phyloP scores from a whole-genome alignment of 2,797 vertebrate species.

The Sphenodon punctatus region DNA sequence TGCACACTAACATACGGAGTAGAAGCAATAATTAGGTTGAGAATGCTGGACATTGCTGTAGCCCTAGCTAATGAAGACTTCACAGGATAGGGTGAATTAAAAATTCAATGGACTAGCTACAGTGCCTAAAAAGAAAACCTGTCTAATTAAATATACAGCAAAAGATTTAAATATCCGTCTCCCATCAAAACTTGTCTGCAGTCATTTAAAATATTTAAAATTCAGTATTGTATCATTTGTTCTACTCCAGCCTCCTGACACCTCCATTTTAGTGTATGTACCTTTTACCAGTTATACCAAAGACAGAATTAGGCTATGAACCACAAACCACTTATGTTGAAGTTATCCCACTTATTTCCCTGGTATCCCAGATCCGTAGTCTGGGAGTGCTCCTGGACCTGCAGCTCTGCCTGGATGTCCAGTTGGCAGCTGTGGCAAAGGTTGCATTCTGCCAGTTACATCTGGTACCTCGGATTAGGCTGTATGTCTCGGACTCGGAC shows the following conservation, averaged over 20 bases:
- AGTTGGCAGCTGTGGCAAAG: no score
- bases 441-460: no score
- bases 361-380: no score
- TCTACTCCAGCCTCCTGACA: conserved; percentile 18
- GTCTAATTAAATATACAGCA: conserved; percentile 31
- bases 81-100: rapidly evolving
- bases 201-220: conserved; percentile 34
- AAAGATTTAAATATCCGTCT: conserved; percentile 19
- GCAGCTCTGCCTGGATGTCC: no score
- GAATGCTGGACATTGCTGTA: neutral
- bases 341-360: no score
- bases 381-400: no score
- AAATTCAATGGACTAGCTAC: neutral
- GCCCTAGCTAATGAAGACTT: neutral
- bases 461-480: no score
- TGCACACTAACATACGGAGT: rapidly evolving
- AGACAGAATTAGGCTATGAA: no score
- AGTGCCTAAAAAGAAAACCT: neutral
- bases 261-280: conserved; percentile 8
- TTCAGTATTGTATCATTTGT: conserved; percentile 21
- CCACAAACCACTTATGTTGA: no score
- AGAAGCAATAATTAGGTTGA: neutral
- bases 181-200: conserved; percentile 30
- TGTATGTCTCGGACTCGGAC: no score
- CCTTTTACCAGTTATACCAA: neutral